Conservation (phyloP, 2,888 invertebrate species). For the Hirudinaria manillensis region DNA sequence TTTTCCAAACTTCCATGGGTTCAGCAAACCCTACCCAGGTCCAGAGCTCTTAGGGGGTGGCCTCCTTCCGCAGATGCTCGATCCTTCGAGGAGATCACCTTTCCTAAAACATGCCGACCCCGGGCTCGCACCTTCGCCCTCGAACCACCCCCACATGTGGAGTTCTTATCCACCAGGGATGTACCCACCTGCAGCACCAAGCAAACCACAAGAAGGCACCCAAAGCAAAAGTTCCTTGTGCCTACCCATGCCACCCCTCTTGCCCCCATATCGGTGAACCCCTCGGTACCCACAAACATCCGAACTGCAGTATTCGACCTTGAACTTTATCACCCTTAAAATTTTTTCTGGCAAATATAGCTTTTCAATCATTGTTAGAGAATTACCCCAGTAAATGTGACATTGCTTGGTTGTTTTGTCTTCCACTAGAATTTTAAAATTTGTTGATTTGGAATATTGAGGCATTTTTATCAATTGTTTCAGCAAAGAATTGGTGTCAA, state of each 20-base stretch:
- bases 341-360: too few species aligned
- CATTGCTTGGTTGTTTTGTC: too few species aligned
- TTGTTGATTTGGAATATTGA: too few species aligned
- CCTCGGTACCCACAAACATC: neutral
- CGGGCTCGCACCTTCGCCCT: neutral
- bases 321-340: too few species aligned
- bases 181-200: conserved; percentile 18
- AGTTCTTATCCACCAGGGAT: conserved; percentile 3
- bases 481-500: too few species aligned
- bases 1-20: neutral
- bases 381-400: too few species aligned
- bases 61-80: neutral
- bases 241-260: conserved; percentile 8
- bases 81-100: neutral
- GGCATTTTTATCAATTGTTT: too few species aligned
- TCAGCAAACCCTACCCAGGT: neutral
- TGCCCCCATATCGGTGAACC: conserved; percentile 21
- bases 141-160: conserved; percentile 11
- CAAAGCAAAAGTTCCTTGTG: conserved; percentile 4
- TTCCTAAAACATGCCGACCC: neutral
- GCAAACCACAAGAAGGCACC: conserved; percentile 2
- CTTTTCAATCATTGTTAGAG: too few species aligned
- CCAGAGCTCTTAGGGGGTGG: neutral
- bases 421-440: too few species aligned
- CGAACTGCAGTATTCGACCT: conserved; percentile 9